Base-by-base conservation (phyloP, 2,888 invertebrate genomes). In the Drosophila acutilabella region DNA sequence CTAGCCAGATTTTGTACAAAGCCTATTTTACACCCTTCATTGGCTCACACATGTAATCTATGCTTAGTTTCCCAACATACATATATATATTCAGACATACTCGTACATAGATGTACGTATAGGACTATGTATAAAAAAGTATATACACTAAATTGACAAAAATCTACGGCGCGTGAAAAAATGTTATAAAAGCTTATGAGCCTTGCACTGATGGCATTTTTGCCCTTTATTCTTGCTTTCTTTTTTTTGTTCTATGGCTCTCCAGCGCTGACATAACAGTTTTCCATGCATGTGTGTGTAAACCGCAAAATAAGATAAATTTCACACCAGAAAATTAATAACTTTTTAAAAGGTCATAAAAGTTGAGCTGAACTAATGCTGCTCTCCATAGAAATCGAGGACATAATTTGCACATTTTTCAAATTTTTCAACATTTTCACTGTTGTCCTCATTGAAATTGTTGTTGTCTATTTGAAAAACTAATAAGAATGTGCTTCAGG, bases 141-240 rank as follows among this genome's bases (percentile, higher is more conserved):
- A 52, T 45, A 47, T 26, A 18, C 57, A 64, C 45, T 59, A 75
- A 71, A 80, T 71, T 64, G 68, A 59, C 72, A 69, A 78, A 80
- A 80, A 66, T 79, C 62, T 80, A 53, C 76, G 65, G 68, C 65
- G 65, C 76, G 72, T 80, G 65, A 79, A 75, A 71, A 82, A 80
- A 68, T 71, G 52, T 56, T 65, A 59, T 70, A 78, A 78, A 81
- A 81, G 59, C 67, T 78, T 78, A 64, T 69, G 80, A 64, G 56
- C 42, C 54, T 13, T 20, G 42, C 18, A 13, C 66, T 61, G 53
- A 18, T 73, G 53, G 51, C 60, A 73, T 58, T 78, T 78, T 69
- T 33, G 45, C 26, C 41, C 42, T 40, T 79, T 54, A 26, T 64
- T 44, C 41, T 16, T 26, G 26, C 41, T 45, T 41, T 30, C 16